Percentiles rank a stretch among this genome's conserved stretches.
Evolutionary conservation across 2,888 invertebrate genomes (phyloP).

Genomic region (Drosophila dives): DNA sequence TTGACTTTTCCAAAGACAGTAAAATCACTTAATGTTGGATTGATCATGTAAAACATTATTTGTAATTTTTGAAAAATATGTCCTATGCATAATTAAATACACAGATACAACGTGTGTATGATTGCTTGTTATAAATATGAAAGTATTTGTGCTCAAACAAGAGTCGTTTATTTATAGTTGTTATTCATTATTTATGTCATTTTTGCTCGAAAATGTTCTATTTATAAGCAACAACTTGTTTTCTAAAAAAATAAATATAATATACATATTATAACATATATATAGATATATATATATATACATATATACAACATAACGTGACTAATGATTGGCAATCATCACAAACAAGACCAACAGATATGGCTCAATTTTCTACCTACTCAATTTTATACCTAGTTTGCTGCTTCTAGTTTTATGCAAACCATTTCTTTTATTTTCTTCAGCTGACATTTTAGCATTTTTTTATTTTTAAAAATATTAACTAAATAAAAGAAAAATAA

Average conservation of each 20-base stretch:
- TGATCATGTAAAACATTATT: not conserved
- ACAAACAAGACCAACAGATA: not conserved
- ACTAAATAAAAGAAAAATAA: not conserved
- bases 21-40: not conserved
- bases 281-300: not conserved
- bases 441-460: no score
- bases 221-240: constrained; percentile 21
- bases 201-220: constrained; percentile 21
- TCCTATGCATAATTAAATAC: not conserved
- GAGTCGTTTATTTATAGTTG: constrained; percentile 39
- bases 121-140: not conserved
- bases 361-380: not conserved
- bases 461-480: not conserved
- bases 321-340: constrained; percentile 1
- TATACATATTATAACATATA: not conserved
- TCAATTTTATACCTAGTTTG: not conserved
- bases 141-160: constrained; percentile 22
- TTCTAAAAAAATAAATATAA: not conserved
- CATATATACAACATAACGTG: not conserved
- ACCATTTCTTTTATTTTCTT: no score
- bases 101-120: not conserved
- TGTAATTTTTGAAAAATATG: not conserved
- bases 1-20: not conserved
- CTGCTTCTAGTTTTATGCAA: no score
- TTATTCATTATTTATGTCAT: constrained; percentile 37